phyloP scores from a whole-genome alignment of 2,888 invertebrate genomes.

The Drosophila setosimentum region DNA sequence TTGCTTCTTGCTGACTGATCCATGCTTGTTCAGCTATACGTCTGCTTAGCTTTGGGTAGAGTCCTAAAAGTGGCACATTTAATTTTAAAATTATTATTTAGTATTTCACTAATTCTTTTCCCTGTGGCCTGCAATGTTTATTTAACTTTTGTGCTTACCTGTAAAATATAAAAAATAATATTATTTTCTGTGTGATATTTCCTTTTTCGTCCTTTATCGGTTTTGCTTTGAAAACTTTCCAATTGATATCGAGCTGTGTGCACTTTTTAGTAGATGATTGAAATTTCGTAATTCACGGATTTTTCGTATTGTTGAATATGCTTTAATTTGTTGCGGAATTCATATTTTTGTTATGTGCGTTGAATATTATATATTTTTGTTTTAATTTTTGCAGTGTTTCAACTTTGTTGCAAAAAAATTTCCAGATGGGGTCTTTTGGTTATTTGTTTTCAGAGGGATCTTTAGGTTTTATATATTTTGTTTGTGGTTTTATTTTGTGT shows the following conservation, averaged over 20 bases:
- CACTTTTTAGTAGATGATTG: constrained; percentile 41
- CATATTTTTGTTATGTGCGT: constrained; percentile 24
- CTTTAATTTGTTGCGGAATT: constrained; percentile 25
- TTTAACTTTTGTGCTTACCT: constrained; percentile 56
- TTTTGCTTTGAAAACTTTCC: constrained; percentile 55
- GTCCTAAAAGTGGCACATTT: constrained; percentile 33
- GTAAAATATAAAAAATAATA: constrained; percentile 76
- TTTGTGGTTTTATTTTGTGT: constrained; percentile 36
- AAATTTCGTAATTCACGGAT: constrained; percentile 21
- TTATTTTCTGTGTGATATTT: constrained; percentile 58
- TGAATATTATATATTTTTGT: constrained; percentile 10
- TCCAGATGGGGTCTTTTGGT: constrained; percentile 16
- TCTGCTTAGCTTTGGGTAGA: constrained; percentile 32
- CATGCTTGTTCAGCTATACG: constrained; percentile 57
- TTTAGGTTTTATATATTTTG: constrained; percentile 14
- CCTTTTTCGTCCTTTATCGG: constrained; percentile 35
- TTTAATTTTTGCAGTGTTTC: constrained; percentile 30
- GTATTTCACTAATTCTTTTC: background rate
- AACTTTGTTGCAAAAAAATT: constrained; percentile 51
- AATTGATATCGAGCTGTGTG: constrained; percentile 45
- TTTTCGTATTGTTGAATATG: constrained; percentile 28
- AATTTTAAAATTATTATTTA: background rate
- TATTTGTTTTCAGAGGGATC: constrained; percentile 40
- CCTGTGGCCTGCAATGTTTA: background rate
- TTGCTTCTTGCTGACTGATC: constrained; percentile 49